phyloP scores from a whole-genome alignment of 2,797 vertebrate species.

The Acipenser ruthenus region DNA sequence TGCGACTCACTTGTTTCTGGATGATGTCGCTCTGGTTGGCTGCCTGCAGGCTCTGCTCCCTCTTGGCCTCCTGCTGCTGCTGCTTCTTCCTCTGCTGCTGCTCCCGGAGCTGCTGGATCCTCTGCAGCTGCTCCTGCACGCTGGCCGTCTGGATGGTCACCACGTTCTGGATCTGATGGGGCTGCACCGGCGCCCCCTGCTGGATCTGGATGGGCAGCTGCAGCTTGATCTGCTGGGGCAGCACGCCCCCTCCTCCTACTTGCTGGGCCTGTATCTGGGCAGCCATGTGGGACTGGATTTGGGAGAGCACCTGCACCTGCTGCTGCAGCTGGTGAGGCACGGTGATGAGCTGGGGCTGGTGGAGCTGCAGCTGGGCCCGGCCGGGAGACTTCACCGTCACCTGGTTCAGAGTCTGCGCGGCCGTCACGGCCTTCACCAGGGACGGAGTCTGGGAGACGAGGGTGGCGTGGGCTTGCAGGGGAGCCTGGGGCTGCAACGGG shows the following conservation, averaged over 20 bases:
- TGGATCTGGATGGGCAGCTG: conserved; percentile 79
- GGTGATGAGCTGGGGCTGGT: conserved; percentile 70
- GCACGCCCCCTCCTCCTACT: conserved; percentile 53
- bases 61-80: conserved; percentile 75
- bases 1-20: conserved; percentile 78
- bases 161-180: conserved; percentile 83
- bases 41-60: conserved; percentile 71
- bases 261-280: conserved; percentile 75
- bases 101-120: conserved; percentile 79
- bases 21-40: conserved; percentile 73
- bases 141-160: conserved; percentile 83
- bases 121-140: conserved; percentile 84
- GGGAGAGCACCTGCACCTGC: conserved; percentile 76
- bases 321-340: conserved; percentile 77
- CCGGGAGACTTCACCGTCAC: conserved; percentile 55
- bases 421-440: conserved; percentile 38
- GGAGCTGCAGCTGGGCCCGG: conserved; percentile 52
- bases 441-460: conserved; percentile 50
- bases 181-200: conserved; percentile 62
- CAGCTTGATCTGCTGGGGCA: conserved; percentile 81
- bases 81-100: conserved; percentile 81
- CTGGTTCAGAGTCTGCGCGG: conserved; percentile 50
- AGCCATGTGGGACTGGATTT: conserved; percentile 65
- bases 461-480: conserved; percentile 47
- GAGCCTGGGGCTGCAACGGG: conserved; percentile 37